Percentiles rank a stretch among this genome's conserved stretches.
Conservation (phyloP, 1,140 invertebrate species). For the Pissodes strobi region DNA sequence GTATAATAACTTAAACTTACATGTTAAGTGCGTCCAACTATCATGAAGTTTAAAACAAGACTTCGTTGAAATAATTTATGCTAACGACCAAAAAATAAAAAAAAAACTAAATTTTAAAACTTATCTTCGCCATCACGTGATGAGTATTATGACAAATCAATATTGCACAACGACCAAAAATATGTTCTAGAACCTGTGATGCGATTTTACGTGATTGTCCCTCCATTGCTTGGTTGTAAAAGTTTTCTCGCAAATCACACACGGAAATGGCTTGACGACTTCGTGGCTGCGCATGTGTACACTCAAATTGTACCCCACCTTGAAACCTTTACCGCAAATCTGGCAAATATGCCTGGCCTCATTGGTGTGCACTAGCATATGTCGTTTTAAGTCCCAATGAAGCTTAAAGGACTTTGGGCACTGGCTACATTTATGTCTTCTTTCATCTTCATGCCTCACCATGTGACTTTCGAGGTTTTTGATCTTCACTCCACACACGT, state of each 20-base stretch:
- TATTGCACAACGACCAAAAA: no score
- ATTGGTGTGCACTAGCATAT: slow-evolving; percentile 34
- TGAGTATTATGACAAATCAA: no score
- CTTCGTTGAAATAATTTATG: no score
- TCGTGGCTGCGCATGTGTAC: slow-evolving; percentile 69
- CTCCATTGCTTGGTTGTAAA: slow-evolving; percentile 38
- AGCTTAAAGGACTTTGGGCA: slow-evolving; percentile 32
- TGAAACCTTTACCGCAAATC: slow-evolving; percentile 39
- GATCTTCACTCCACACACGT: slow-evolving; percentile 26
- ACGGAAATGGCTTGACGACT: slow-evolving; percentile 72
- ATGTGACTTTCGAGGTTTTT: slow-evolving; percentile 25
- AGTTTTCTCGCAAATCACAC: slow-evolving; percentile 68
- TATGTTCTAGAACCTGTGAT: neutral
- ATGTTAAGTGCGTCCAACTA: no score
- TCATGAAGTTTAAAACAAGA: no score
- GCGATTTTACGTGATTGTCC: slow-evolving; percentile 36
- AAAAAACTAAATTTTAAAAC: no score
- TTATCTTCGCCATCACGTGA: no score
- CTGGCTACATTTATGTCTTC: slow-evolving; percentile 19
- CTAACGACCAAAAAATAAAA: no score
- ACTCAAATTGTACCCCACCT: slow-evolving; percentile 35
- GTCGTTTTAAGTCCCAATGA: slow-evolving; percentile 31
- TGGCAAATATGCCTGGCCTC: slow-evolving; percentile 37
- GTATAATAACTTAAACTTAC: no score
- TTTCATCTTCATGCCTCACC: slow-evolving; percentile 19